Conservation (phyloP, 2,888 invertebrate genomes). For the Leptinotarsa haldemani region DNA sequence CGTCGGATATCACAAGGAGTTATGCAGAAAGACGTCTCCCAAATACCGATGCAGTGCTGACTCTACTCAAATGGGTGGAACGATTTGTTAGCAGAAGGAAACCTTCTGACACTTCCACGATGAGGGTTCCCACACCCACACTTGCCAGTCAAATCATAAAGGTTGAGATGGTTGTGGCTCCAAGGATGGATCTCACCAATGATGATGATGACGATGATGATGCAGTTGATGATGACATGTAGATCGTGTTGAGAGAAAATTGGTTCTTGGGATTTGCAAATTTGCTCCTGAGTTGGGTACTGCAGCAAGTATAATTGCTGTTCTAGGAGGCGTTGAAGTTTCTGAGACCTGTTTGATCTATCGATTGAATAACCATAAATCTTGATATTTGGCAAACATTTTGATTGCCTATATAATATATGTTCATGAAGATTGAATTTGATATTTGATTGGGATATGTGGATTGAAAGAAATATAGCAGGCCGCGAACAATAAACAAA, state of each 20-base stretch:
- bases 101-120: not conserved
- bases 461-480: no score
- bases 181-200: not conserved
- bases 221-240: not conserved
- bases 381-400: no score
- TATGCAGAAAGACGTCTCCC: constrained; percentile 19
- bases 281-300: no score
- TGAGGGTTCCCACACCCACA: not conserved
- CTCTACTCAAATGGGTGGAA: constrained; percentile 26
- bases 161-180: not conserved
- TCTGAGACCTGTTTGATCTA: no score
- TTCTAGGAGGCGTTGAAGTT: no score
- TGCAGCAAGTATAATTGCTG: no score
- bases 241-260: not conserved
- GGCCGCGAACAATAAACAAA: no score
- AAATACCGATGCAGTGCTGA: constrained; percentile 18
- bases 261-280: no score
- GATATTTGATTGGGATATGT: no score
- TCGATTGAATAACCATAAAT: no score
- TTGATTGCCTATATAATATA: no score
- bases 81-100: not conserved
- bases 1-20: not conserved
- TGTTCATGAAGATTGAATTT: no score
- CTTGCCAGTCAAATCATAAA: not conserved
- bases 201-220: not conserved